Evolutionary conservation across 2,113 vertebrate genomes (phyloP), one percentile per base, ranked within the genome.

Genomic region (Charadrius vociferus): DNA sequence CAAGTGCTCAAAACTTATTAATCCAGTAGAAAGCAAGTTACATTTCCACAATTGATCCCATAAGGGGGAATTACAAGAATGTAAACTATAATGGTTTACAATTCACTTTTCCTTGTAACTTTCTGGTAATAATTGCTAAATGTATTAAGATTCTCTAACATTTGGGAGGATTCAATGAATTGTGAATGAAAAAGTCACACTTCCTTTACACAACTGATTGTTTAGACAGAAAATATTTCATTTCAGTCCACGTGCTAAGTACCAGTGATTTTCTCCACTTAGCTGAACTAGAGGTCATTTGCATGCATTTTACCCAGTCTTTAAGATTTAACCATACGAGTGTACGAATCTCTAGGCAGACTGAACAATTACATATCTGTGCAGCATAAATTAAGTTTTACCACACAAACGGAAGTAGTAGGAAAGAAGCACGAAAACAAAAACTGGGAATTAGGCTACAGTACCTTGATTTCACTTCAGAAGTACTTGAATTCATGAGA

Each of bases 401-500:
- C 14, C 37, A 71, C 20, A 81, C 9, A 95, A 86, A 88, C 4
- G 16, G 37, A 86, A 68, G 13, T 19, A 83, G 17, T 39, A 36
- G n/a, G 2, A 3, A 74, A 86, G 37, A 61, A 83, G 19, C 7
- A 92, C 45, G 21, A 75, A 89, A 94, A 71, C 36, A 70, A 53
- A 41, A 82, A 21, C 8, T 27, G 52, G 3, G 45, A 52, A 88
- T 6, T 37, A 56, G 49, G 62, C 49, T 75, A 88, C 77, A 39
- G 49, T 98, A 99, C 99, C 99, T 99, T 94, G 97, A 98, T 97
- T 98, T 98, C 85, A 99, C 70, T 93, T 97, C 98, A 65, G 96
- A 74, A 50, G 98, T 98, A 90, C 97, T 98, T 84, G 98, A 98
- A 97, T 99, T 99, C 94, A 99, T 98, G 65, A 99, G 98, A 96